Base-by-base conservation (phyloP, 1,140 invertebrate genomes). In the Hycleus phaleratus region DNA sequence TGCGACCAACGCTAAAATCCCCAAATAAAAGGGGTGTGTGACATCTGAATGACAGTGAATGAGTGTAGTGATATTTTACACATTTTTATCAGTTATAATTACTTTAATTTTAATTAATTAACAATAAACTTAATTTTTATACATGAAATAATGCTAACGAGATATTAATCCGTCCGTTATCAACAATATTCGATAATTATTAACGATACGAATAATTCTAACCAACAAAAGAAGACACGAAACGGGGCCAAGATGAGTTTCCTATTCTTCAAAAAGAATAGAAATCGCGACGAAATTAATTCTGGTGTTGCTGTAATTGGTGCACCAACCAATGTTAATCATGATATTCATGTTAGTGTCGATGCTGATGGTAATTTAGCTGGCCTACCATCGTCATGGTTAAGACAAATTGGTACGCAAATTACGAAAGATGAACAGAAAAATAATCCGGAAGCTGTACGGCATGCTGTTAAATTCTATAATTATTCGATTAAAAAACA, bases 381-480 rank as follows among this genome's bases (percentile, higher is more conserved):
- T 67, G 91, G 88, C 4, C 74, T 93, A 12, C 90, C 90, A 0
- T 78, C 81, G 18, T 78, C 88, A 38, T 93, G 91, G 91, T 74
- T 85, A 26, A 76, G 83, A 42, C 77, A 95, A 44, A 79, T 98
- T 18, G 68, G 65, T 67, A 82, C 86, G 42, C 91, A 95, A 73
- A 93, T 97, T 61, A 90, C 90, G 38, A 82, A 85, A 61, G 85
- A 83, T 45, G 95, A 97, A 73, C 91, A 95, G 73, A 82, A 88
- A 71, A 85, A 95, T 67, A 93, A 97, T 78, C 93, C 94, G 2
- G 85, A 88, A 64, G 93, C 93, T n/a, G 86, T 89, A 1, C 69
- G 90, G 24, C 89, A 95, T 72, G 95, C 94, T 2, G 82, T 97
- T 32, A 93, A 93, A 68, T 95, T 90, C 71, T 95, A 94, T 70